Evolutionary conservation across 1,140 invertebrate species (phyloP), one percentile per base, ranked within the genome.

Genomic region (Polypedilum vanderplanki): DNA sequence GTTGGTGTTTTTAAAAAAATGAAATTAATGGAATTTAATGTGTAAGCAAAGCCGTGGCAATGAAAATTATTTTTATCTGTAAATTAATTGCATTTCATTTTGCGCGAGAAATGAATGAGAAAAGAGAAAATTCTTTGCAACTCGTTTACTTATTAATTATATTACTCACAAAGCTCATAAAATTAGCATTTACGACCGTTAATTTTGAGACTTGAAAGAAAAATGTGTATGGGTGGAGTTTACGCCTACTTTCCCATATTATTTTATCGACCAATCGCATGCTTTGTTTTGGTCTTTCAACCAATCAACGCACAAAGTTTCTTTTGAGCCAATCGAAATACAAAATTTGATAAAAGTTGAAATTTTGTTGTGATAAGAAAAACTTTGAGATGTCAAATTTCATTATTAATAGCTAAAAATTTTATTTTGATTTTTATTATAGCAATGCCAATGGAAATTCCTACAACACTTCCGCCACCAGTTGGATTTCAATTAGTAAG

Each of bases 401-500:
- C 7, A 20, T 70, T 7, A 8, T 20, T 67, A 1, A 7, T 70
- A 70, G 5, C 20, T 70, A 5, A 70, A n/a, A 18, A 70, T 10
- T 7, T 70, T 22, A 20, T 20, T 20, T 20, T 70, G 9, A 70
- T 20, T 33, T 33, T 33, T 33, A 33, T 33, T 33, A 33, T 70
- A 70, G 65, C 65, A 18, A 70, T 70, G 65, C 65, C 65, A 70
- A 70, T 70, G 65, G 65, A 70, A 70, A 70, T 89, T 78, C 87
- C 83, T n/a, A n/a, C n/a, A 80, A 88, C 86, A 86, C 87, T 88
- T 74, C 85, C 89, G 81, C 86, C 88, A 75, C 86, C 88, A 70
- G 86, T 89, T 75, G 90, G 90, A 75, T 90, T 91, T 83, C 92
- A 94, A 82, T 85, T 95, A 77, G 90, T 92, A 67, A 86, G 93